Evolutionary conservation across 2,113 vertebrate genomes (phyloP).

Genomic region (Poeciliopsis occidentalis): DNA sequence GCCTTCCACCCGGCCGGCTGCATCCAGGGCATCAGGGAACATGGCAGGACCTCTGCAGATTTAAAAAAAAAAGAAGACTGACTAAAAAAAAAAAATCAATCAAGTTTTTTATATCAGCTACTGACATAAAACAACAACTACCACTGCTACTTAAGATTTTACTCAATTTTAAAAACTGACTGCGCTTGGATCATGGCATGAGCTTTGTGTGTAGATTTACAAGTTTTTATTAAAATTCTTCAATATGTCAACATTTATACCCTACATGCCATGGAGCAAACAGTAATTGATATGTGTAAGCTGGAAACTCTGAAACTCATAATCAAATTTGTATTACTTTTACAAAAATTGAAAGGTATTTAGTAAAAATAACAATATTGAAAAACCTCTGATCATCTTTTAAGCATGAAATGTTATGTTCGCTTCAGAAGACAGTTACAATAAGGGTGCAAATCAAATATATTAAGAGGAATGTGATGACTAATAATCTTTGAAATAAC

Average conservation of each 20-base stretch:
- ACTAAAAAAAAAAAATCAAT: background rate
- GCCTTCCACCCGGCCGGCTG: constrained; percentile 73
- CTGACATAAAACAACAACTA: background rate
- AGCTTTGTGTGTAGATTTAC: no score
- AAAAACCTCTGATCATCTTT: background rate
- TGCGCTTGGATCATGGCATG: no score
- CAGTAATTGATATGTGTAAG: no score
- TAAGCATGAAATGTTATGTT: no score
- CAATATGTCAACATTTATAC: no score
- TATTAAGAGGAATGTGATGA: background rate
- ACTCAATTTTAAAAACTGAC: no score
- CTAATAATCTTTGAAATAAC: no score
- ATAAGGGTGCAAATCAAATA: background rate
- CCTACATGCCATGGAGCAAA: no score
- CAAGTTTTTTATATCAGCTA: background rate
- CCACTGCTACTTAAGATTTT: no score
- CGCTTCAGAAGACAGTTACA: background rate
- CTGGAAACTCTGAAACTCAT: background rate
- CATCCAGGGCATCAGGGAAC: constrained; percentile 77
- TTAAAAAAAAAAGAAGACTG: background rate
- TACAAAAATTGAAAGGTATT: background rate
- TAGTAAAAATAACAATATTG: background rate
- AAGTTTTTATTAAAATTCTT: no score
- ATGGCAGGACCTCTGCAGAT: constrained; percentile 57
- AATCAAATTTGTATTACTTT: background rate